A percentile compares a stretch with the other conserved stretches of the same genome.
Conservation (phyloP, 1,140 invertebrate species). For the Samia ricini region DNA sequence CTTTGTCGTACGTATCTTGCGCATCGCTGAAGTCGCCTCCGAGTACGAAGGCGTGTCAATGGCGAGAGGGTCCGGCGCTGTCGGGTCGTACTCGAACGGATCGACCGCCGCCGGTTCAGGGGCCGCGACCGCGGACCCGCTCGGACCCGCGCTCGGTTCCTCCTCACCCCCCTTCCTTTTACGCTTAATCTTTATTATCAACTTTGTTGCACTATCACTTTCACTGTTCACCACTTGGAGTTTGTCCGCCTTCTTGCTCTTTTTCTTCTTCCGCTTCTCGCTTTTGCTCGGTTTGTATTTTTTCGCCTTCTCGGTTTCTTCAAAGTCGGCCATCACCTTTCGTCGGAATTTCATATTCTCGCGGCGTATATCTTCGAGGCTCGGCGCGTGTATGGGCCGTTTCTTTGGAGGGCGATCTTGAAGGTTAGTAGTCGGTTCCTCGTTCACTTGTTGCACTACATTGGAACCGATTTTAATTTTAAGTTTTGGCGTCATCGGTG, state of each 20-base stretch:
- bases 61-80: slow-evolving; percentile 63
- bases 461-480: slow-evolving; percentile 89
- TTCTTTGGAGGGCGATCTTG: slow-evolving; percentile 89
- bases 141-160: slow-evolving; percentile 25
- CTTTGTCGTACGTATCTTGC: slow-evolving; percentile 81
- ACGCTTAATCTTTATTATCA: slow-evolving; percentile 78
- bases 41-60: slow-evolving; percentile 69
- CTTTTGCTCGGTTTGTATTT: slow-evolving; percentile 79
- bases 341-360: slow-evolving; percentile 94
- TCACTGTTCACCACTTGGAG: slow-evolving; percentile 80
- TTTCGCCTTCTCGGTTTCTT: slow-evolving; percentile 79
- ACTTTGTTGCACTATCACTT: slow-evolving; percentile 80
- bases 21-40: slow-evolving; percentile 62
- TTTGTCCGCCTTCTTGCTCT: slow-evolving; percentile 80
- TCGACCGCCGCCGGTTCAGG: slow-evolving; percentile 52
- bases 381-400: slow-evolving; percentile 82
- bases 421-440: slow-evolving; percentile 75
- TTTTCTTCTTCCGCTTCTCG: slow-evolving; percentile 82
- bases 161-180: slow-evolving; percentile 46
- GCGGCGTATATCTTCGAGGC: slow-evolving; percentile 85
- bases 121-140: slow-evolving; percentile 41
- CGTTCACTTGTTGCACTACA: slow-evolving; percentile 73
- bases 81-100: slow-evolving; percentile 72
- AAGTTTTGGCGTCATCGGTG: slow-evolving; percentile 82
- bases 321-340: slow-evolving; percentile 89